Conservation (phyloP, 2,888 invertebrate genomes). For the Aromia moschata region DNA sequence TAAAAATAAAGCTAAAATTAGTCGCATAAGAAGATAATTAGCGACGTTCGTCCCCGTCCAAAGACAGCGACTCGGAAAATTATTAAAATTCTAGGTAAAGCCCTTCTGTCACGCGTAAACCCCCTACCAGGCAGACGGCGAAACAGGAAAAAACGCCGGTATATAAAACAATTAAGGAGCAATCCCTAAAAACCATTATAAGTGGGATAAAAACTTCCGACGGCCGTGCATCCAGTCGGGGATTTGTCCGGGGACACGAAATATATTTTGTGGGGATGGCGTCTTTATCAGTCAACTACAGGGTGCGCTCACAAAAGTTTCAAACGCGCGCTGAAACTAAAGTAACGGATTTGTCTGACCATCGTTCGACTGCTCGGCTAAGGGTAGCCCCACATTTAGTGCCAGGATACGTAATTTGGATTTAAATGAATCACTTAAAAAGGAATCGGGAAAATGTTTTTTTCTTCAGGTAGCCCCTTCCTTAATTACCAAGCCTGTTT, state of each 20-base stretch:
- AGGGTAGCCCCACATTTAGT: no score
- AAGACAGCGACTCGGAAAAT: conserved; percentile 20
- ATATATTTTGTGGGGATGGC: neutral
- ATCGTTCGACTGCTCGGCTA: no score
- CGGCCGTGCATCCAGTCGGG: no score
- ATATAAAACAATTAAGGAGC: conserved; percentile 29
- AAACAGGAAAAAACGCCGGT: conserved; percentile 21
- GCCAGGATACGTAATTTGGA: no score
- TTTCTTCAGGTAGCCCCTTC: no score
- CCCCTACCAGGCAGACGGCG: conserved; percentile 19
- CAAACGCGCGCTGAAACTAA: no score
- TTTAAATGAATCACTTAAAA: no score
- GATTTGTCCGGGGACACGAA: neutral
- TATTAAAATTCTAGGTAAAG: conserved; percentile 31
- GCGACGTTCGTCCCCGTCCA: conserved; percentile 14
- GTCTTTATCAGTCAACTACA: no score
- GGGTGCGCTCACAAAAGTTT: no score
- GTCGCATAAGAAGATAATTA: conserved; percentile 28
- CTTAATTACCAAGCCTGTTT: no score
- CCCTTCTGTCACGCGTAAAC: conserved; percentile 27
- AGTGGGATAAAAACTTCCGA: conserved; percentile 24
- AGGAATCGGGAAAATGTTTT: no score
- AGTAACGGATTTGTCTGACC: no score
- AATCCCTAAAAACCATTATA: conserved; percentile 28
- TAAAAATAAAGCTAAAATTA: conserved; percentile 16